These are phyloP conservation scores for Dipodomys stephensi DNA, from an alignment of 2,113 vertebrate genomes.

Conservation along the genomic window DNA sequence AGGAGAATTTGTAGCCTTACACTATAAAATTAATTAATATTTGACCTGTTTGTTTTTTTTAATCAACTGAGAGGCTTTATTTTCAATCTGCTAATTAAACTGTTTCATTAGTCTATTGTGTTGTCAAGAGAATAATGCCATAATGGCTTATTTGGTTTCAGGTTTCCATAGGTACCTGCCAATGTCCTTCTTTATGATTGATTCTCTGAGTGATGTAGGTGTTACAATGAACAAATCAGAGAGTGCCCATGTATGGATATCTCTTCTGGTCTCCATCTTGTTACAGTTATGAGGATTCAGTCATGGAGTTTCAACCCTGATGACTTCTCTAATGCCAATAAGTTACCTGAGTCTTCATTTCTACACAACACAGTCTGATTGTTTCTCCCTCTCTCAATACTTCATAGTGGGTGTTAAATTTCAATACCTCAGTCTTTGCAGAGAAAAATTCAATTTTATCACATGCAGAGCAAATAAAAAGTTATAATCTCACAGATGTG, in stretches of 20 bases:
- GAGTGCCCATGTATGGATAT: fast-evolving
- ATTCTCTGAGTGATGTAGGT: no score
- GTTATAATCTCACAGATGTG: slow-evolving; percentile 41
- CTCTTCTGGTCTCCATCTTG: neutral
- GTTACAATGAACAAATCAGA: neutral
- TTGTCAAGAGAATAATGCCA: neutral
- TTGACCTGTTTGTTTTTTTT: neutral
- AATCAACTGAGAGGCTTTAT: neutral
- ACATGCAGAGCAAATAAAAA: slow-evolving; percentile 52
- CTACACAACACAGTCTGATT: neutral
- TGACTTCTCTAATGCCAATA: neutral
- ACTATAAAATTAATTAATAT: neutral
- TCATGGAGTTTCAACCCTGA: fast-evolving
- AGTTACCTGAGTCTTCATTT: neutral
- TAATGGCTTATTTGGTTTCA: neutral
- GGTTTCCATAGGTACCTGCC: neutral
- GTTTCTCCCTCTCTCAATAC: neutral
- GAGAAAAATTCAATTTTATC: neutral
- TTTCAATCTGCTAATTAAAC: neutral
- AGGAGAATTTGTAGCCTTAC: neutral
- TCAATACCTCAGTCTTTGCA: neutral
- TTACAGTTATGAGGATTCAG: neutral
- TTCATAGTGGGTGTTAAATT: neutral
- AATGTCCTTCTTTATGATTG: neutral
- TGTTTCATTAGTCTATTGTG: neutral